These are phyloP conservation scores for Ariolimax columbianus DNA, from an alignment of 2,888 invertebrate species.

Conservation along the genomic window DNA sequence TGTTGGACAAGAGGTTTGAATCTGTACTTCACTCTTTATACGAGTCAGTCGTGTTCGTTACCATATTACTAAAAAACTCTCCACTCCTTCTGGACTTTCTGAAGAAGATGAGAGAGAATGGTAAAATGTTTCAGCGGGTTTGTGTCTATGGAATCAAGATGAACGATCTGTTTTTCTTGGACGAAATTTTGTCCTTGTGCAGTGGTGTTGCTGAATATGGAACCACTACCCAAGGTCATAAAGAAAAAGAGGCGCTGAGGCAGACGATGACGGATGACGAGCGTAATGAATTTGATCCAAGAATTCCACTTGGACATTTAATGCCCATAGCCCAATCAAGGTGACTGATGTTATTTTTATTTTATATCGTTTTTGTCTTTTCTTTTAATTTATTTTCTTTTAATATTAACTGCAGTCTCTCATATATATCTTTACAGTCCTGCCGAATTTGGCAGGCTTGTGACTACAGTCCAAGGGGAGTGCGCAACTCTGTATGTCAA, in stretches of 20 bases:
- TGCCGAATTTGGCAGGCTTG: no score
- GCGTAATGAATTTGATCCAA: background rate
- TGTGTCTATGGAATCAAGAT: conserved; percentile 36
- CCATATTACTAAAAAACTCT: conserved; percentile 34
- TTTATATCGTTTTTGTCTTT: no score
- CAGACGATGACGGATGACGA: conserved; percentile 1
- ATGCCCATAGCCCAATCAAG: background rate
- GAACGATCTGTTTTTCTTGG: conserved; percentile 22
- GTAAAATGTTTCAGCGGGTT: conserved; percentile 17
- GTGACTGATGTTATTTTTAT: background rate
- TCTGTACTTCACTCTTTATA: conserved; percentile 4
- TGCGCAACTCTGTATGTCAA: no score
- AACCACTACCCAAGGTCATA: conserved; percentile 29
- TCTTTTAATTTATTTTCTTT: no score
- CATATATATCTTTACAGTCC: no score
- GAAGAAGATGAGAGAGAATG: conserved; percentile 9
- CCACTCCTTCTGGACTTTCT: conserved; percentile 4
- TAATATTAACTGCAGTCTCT: no score
- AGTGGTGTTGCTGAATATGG: conserved; percentile 42
- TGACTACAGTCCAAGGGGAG: no score
- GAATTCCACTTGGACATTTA: background rate
- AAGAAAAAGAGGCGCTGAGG: conserved; percentile 5
- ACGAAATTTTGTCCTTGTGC: conserved; percentile 35
- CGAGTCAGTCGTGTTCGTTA: conserved; percentile 23
- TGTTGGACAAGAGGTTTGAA: conserved; percentile 17